Conservation (phyloP, 2,113 vertebrate genomes). For the Pica pica region DNA sequence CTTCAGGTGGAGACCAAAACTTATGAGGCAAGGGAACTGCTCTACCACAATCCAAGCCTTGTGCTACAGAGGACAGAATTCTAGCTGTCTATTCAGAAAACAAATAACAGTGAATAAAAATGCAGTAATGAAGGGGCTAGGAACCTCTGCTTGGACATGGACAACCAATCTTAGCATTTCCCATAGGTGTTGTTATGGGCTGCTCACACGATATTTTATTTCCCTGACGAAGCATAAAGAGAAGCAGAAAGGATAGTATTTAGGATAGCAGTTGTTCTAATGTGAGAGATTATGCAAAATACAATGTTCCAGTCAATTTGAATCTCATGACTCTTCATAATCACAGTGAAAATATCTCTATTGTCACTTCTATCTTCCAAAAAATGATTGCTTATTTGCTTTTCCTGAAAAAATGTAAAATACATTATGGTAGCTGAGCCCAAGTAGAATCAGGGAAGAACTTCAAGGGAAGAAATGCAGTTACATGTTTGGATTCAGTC, state of each 20-base stretch:
- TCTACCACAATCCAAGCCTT: neutral
- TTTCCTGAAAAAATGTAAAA: neutral
- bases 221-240: neutral
- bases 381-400: neutral
- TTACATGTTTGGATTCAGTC: neutral
- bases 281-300: neutral
- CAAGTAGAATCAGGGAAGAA: neutral
- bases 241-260: neutral
- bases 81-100: neutral
- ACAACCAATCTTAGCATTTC: neutral
- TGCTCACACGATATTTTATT: neutral
- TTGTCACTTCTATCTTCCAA: neutral
- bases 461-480: neutral
- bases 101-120: neutral
- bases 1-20: neutral
- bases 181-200: neutral
- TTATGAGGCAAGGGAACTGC: neutral
- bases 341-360: neutral
- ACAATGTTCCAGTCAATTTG: neutral
- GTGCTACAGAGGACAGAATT: neutral
- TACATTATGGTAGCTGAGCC: neutral
- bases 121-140: neutral
- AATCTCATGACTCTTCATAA: neutral
- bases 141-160: neutral
- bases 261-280: neutral